phyloP scores from a whole-genome alignment of 2,113 vertebrate species.

The Nestor notabilis region DNA sequence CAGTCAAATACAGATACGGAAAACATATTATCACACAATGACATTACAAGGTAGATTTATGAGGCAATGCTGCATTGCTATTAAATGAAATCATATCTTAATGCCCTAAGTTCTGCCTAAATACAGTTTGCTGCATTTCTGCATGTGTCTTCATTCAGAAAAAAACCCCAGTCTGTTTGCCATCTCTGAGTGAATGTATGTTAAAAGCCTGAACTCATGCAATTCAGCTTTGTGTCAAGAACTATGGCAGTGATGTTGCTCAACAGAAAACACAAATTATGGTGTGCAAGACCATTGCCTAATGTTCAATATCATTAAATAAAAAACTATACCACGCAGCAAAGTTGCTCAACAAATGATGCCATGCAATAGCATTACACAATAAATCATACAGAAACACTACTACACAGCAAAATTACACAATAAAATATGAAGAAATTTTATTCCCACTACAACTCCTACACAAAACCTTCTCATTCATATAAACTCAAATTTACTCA shows the following conservation, averaged over 20 bases:
- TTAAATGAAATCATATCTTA: not conserved
- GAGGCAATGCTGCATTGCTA: rapidly evolving
- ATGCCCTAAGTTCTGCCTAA: not conserved
- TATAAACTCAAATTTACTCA: not conserved
- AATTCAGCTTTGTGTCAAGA: conserved; percentile 3
- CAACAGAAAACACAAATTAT: conserved; percentile 57
- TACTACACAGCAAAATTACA: conserved; percentile 67
- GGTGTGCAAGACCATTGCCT: conserved; percentile 50
- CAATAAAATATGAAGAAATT: conserved; percentile 70
- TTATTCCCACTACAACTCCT: conserved; percentile 60
- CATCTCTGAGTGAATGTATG: not conserved
- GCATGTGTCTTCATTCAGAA: not conserved
- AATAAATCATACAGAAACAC: conserved; percentile 57
- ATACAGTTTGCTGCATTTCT: not conserved
- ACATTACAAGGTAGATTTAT: not conserved
- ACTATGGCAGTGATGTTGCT: conserved; percentile 19
- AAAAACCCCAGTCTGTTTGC: not conserved
- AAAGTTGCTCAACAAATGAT: conserved; percentile 62
- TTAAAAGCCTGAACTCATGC: not conserved
- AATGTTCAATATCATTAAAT: conserved; percentile 64
- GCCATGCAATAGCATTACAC: conserved; percentile 54
- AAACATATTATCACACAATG: not conserved
- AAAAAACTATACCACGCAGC: conserved; percentile 60
- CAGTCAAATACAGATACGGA: not conserved
- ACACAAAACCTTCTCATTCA: conserved; percentile 19